Evolutionary conservation across 2,113 vertebrate genomes (phyloP), one percentile per base, ranked within the genome.

Genomic region (Tachysurus vachellii): DNA sequence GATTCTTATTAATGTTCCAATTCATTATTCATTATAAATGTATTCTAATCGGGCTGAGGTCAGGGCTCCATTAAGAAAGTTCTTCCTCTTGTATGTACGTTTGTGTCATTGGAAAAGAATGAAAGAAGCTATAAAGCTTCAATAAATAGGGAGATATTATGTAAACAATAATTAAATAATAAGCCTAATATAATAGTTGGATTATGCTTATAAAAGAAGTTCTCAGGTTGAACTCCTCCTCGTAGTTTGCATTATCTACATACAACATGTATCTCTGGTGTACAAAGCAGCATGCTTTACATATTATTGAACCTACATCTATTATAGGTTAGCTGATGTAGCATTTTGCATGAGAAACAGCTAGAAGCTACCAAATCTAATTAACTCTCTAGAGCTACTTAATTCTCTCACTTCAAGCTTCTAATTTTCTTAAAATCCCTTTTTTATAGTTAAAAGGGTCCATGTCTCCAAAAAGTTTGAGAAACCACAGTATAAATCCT

Each of bases 301-400:
- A 53, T n/a, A 76, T 53, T 50, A 76, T 53, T 76, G 23, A 76
- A 76, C 13, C 13, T 28, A 28, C 75, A 77, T 77, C 47, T 28
- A 77, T 77, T 54, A 77, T 47, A 77, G 44, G 50, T 77, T 28
- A 5, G 26, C 75, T 54, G 75, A 77, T 77, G 75, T 53, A 16
- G 75, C 47, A 54, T 54, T 54, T 77, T 77, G 47, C 73, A 54
- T 5, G 6, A 16, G 13, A 54, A 53, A 54, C 13, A n/a, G 9
- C 71, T 47, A 21, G 10, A 11, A 59, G 36, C 71, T 1, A 23
- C 19, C 71, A 47, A 0, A 73, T 36, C 36, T 73, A 21, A 5
- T n/a, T 23, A 12, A 76, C 11, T 76, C n/a, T 76, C 50, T 76
- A 26, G 44, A 36, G 36, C 36, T 2, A 36, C 36, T 36, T 36